These are phyloP conservation scores for Ariopsis seemanni DNA, from an alignment of 2,113 vertebrate species.

Conservation along the genomic window DNA sequence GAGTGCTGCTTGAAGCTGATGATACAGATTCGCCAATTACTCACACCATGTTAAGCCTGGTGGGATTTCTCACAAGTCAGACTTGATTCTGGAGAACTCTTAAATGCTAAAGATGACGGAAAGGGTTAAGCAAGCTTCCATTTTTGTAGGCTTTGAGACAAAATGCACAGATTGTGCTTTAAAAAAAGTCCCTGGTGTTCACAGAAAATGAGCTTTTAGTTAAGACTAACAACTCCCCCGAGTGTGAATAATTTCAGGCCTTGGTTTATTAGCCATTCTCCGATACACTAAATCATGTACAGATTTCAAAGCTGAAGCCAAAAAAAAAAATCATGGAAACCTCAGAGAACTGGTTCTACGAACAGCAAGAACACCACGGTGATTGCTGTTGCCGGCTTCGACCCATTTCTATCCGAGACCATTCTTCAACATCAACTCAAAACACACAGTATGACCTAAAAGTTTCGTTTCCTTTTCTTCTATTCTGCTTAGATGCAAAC, in stretches of 20 bases:
- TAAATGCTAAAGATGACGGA: neutral
- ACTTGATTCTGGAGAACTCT: neutral
- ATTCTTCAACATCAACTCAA: neutral
- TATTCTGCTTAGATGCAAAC: neutral
- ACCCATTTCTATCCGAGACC: conserved; percentile 1
- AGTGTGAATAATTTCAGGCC: neutral
- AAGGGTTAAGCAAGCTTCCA: neutral
- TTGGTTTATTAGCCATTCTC: no score
- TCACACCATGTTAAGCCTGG: neutral
- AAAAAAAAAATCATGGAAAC: neutral
- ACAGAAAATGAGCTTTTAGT: neutral
- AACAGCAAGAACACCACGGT: neutral
- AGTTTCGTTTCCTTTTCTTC: neutral
- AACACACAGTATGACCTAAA: no score
- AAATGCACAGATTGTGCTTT: neutral
- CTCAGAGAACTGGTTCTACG: neutral
- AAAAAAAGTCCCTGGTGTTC: neutral
- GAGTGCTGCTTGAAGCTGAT: conserved; percentile 6
- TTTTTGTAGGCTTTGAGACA: neutral
- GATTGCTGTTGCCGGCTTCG: conserved; percentile 1
- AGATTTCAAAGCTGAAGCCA: neutral
- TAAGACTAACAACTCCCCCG: neutral
- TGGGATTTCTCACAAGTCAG: neutral
- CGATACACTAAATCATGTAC: neutral
- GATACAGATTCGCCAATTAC: neutral